Evolutionary conservation across 2,797 vertebrate species (phyloP), one percentile per base, ranked within the genome.

Genomic region (Argentina silus): DNA sequence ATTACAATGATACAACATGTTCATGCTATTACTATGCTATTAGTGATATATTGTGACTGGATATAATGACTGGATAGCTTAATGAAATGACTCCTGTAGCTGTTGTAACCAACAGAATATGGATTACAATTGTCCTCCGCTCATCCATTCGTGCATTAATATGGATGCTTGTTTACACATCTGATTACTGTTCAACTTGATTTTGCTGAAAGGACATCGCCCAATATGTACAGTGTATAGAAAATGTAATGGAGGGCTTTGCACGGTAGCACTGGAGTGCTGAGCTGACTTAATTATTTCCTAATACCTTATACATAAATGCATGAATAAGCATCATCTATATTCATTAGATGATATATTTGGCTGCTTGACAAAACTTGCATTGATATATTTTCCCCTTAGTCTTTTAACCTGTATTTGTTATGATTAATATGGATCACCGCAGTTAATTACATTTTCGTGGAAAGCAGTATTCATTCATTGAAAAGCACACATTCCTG

Each of bases 341-440:
- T 81, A 81, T 83, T 81, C 72, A 83, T 79, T 81, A 79, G 65
- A 53, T 43, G 43, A 70, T 48, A 70, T 69, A 23, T 69, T 67
- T 81, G 79, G 67, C 72, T 73, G 70, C 63, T 63, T 76, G 66
- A 79, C 63, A 69, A 73, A 36, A 48, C 36, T 66, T 55, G 61
- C 66, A 69, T 74, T 74, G 71, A 72, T 71, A 74, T 56, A 36
- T 69, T 69, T 59, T 69, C 59, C 63, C 57, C 19, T 15, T 51
- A 65, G 66, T 74, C 50, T 72, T 76, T 75, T 61, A 69, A 62
- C 67, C 69, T 47, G 19, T 67, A 76, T 74, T 78, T 67, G 56
- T 68, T 21, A 63, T 75, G 60, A 82, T 74, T 72, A 76, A 78
- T 78, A 76, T 65, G 61, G 69, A 76, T 76, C n/a, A 55, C 57